These are phyloP conservation scores for Caradrina clavipalpis DNA, from an alignment of 2,888 invertebrate species.

Conservation along the genomic window DNA sequence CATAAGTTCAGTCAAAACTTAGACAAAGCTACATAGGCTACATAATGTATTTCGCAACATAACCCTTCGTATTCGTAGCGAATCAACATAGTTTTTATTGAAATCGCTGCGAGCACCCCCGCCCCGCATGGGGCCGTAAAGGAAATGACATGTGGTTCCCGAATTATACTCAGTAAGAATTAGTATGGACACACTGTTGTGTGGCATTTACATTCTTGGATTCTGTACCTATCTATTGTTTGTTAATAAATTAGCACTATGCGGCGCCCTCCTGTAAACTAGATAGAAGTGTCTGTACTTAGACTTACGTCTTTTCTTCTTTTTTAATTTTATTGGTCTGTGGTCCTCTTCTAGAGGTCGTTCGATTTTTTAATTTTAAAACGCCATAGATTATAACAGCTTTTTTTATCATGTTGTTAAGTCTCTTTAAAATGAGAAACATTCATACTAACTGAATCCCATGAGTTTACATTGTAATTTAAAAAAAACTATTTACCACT, in stretches of 20 bases:
- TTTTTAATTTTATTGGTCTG: background rate
- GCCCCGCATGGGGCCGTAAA: constrained; percentile 82
- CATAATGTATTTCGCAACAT: constrained; percentile 65
- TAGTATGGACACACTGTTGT: constrained; percentile 68
- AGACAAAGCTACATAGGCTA: constrained; percentile 3
- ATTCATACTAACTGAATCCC: too few species aligned
- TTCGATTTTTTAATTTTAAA: background rate
- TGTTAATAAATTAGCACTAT: constrained; percentile 20
- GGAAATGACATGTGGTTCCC: constrained; percentile 90
- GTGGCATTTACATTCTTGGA: constrained; percentile 1
- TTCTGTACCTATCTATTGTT: background rate
- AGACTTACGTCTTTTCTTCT: background rate
- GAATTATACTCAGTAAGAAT: constrained; percentile 76
- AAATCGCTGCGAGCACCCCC: constrained; percentile 68
- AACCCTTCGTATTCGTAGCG: constrained; percentile 75
- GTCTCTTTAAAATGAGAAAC: too few species aligned
- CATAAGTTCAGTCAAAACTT: background rate
- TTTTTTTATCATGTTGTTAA: background rate
- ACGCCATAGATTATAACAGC: too few species aligned
- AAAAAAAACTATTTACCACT: background rate
- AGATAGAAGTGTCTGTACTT: background rate
- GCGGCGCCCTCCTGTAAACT: background rate
- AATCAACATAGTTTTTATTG: constrained; percentile 71
- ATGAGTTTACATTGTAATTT: too few species aligned
- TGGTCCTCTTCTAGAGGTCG: background rate